Evolutionary conservation across 2,888 invertebrate species (phyloP).

Genomic region (Dryobotodes eremita): DNA sequence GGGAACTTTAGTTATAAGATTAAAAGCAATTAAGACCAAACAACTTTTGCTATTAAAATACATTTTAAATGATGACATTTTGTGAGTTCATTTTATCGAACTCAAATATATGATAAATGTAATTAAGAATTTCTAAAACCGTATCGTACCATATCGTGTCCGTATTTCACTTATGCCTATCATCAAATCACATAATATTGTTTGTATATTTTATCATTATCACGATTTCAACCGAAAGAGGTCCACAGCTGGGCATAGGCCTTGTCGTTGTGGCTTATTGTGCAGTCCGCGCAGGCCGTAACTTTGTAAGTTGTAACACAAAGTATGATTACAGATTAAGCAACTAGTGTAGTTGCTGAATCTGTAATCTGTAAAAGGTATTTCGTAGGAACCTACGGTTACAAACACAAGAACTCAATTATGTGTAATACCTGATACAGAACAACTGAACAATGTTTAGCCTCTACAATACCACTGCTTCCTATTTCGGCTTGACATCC

Average conservation of each 20-base stretch:
- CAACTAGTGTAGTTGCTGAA: background rate
- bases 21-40: background rate
- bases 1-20: slow-evolving; percentile 11
- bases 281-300: background rate
- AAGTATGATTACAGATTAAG: no score
- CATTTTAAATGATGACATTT: background rate
- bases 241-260: no score
- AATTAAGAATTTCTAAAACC: background rate
- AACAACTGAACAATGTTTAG: background rate
- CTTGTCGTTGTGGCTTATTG: background rate
- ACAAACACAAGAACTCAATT: background rate
- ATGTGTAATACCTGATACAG: background rate
- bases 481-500: background rate
- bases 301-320: background rate
- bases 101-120: background rate
- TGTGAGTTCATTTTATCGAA: background rate
- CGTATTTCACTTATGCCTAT: background rate
- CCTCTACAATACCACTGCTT: background rate
- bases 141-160: background rate
- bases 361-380: background rate
- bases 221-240: background rate
- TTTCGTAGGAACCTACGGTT: background rate
- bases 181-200: background rate
- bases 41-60: background rate
- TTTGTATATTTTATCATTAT: background rate